Conservation (phyloP, 2,888 invertebrate species). For the Ophioninae sp. region DNA sequence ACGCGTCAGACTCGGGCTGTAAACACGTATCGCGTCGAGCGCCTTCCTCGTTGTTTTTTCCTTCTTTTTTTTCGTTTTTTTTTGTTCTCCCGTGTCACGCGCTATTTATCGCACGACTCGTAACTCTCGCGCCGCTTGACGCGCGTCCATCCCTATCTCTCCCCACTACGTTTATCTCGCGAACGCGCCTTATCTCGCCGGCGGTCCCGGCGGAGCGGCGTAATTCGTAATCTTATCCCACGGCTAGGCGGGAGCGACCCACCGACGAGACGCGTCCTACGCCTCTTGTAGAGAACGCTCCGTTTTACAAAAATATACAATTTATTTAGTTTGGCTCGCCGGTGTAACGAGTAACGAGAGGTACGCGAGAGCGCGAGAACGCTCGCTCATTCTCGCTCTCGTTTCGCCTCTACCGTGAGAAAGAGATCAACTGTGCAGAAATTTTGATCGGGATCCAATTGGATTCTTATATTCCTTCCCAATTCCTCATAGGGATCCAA, state of each 20-base stretch:
- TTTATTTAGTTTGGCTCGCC: too few relatives aligned
- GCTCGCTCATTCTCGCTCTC: too few relatives aligned
- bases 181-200: constrained; percentile 69
- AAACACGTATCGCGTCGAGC: constrained; percentile 15
- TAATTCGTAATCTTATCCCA: constrained; percentile 31
- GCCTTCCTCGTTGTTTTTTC: constrained; percentile 1
- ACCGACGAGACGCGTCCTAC: constrained; percentile 8
- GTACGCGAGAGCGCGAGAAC: too few relatives aligned
- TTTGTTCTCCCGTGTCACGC: constrained; percentile 32
- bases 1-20: too few relatives aligned
- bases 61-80: constrained; percentile 13
- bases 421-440: too few relatives aligned
- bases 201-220: constrained; percentile 10
- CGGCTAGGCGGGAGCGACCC: constrained; percentile 41
- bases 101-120: constrained; percentile 70
- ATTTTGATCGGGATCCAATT: too few relatives aligned
- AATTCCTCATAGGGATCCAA: too few relatives aligned
- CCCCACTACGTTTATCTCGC: constrained; percentile 68
- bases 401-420: too few relatives aligned
- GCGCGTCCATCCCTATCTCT: constrained; percentile 74
- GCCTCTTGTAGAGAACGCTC: too few relatives aligned
- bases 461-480: too few relatives aligned
- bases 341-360: too few relatives aligned
- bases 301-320: too few relatives aligned
- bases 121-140: constrained; percentile 71